Evolutionary conservation across 2,113 vertebrate species (phyloP).

Genomic region (Sylvia atricapilla): DNA sequence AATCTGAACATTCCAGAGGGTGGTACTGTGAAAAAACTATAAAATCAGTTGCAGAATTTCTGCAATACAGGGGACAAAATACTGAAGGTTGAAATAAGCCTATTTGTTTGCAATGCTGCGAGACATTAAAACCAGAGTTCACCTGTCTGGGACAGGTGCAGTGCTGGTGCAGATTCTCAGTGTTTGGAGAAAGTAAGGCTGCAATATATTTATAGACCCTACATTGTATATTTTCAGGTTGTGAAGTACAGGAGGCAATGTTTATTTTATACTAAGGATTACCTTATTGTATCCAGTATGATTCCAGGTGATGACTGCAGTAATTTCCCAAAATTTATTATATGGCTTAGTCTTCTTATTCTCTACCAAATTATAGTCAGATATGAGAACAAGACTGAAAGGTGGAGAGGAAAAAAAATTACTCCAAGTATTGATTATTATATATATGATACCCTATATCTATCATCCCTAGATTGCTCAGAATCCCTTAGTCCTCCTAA

Average conservation of each 20-base stretch:
- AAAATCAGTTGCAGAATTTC: not conserved
- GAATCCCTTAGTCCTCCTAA: not conserved
- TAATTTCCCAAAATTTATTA: not conserved
- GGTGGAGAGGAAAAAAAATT: not conserved
- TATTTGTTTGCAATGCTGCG: not conserved
- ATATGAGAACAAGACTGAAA: not conserved
- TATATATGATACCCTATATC: not conserved
- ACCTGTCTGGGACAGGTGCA: not conserved
- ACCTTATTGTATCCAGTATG: not conserved
- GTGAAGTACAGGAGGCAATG: not conserved
- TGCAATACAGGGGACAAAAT: not conserved
- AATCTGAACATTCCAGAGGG: not conserved
- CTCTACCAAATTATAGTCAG: not conserved
- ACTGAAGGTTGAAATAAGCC: not conserved
- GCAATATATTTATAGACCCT: not conserved
- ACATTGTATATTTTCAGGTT: not conserved
- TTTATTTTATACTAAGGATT: not conserved
- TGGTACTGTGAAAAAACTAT: not conserved
- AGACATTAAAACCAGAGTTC: not conserved
- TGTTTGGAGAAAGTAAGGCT: not conserved
- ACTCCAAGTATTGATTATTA: not conserved
- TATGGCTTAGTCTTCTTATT: not conserved
- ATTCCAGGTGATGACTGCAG: not conserved
- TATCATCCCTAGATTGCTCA: not conserved
- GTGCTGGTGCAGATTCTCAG: not conserved